A percentile compares a stretch with the other conserved stretches of the same genome.
These are phyloP conservation scores for Cyphomyrmex costatus DNA, from an alignment of 1,140 invertebrate species.

Conservation along the genomic window DNA sequence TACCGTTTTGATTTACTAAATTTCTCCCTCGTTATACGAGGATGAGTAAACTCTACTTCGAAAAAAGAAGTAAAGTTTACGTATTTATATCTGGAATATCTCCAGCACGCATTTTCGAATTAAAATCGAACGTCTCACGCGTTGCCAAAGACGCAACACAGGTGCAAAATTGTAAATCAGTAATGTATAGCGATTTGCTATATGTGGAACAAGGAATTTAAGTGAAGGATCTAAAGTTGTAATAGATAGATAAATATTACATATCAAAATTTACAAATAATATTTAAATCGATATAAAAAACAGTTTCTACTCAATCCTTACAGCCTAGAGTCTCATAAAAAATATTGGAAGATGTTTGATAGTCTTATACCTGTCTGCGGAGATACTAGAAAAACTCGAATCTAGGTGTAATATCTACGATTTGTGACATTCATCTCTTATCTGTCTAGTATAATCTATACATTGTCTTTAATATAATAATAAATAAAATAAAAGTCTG, in stretches of 20 bases:
- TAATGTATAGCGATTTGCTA: constrained; percentile 24
- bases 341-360: constrained; percentile 68
- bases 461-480: constrained; percentile 51
- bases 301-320: constrained; percentile 60
- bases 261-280: constrained; percentile 74
- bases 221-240: constrained; percentile 34
- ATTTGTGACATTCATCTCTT: constrained; percentile 67
- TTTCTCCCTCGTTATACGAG: background rate
- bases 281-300: constrained; percentile 77
- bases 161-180: constrained; percentile 43
- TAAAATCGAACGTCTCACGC: constrained; percentile 15
- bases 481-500: constrained; percentile 71
- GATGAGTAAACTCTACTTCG: background rate
- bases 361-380: constrained; percentile 66
- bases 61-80: constrained; percentile 9
- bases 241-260: constrained; percentile 62
- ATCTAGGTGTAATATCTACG: constrained; percentile 48
- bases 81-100: background rate
- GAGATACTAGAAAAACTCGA: constrained; percentile 62
- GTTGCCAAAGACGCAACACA: constrained; percentile 26
- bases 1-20: constrained; percentile 34
- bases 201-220: constrained; percentile 29
- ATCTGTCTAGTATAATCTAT: constrained; percentile 47
- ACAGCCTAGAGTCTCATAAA: constrained; percentile 68
- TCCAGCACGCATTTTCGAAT: constrained; percentile 6